Evolutionary conservation across 2,888 invertebrate genomes (phyloP).

Genomic region (Girardia tigrina): DNA sequence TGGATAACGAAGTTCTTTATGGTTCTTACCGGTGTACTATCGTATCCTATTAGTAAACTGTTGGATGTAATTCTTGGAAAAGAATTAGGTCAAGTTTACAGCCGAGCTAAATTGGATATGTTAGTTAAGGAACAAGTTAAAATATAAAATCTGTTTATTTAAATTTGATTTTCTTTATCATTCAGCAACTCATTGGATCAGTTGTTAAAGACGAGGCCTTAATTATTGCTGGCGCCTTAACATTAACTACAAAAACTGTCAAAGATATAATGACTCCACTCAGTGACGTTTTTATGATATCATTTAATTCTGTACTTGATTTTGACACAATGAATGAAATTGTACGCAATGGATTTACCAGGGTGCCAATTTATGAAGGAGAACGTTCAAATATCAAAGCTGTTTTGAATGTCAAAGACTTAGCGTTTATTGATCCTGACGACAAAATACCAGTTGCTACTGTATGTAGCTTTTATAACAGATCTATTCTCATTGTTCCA

Average conservation of each 20-base stretch:
- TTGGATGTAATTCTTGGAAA: slow-evolving; percentile 82
- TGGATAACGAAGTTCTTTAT: slow-evolving; percentile 80
- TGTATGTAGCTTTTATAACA: slow-evolving; percentile 65
- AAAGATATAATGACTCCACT: slow-evolving; percentile 85
- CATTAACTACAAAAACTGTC: slow-evolving; percentile 80
- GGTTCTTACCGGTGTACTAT: slow-evolving; percentile 76
- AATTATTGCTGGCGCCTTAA: slow-evolving; percentile 88
- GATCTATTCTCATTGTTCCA: slow-evolving; percentile 32
- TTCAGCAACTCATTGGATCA: background rate
- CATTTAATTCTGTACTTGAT: slow-evolving; percentile 71
- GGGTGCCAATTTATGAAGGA: slow-evolving; percentile 78
- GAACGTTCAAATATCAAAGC: slow-evolving; percentile 68
- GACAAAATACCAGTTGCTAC: slow-evolving; percentile 84
- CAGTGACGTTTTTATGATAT: slow-evolving; percentile 84
- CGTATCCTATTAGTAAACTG: slow-evolving; percentile 72
- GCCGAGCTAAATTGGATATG: slow-evolving; percentile 82
- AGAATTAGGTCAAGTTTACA: slow-evolving; percentile 91
- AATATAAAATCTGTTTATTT: background rate
- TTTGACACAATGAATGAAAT: slow-evolving; percentile 93
- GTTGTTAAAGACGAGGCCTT: slow-evolving; percentile 66
- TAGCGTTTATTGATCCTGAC: slow-evolving; percentile 93
- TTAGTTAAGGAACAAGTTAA: slow-evolving; percentile 60
- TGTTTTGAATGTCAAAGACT: slow-evolving; percentile 86
- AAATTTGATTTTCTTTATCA: background rate
- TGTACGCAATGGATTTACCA: slow-evolving; percentile 73